Evolutionary conservation across 2,113 vertebrate species (phyloP).

Genomic region (Echinops telfairi): DNA sequence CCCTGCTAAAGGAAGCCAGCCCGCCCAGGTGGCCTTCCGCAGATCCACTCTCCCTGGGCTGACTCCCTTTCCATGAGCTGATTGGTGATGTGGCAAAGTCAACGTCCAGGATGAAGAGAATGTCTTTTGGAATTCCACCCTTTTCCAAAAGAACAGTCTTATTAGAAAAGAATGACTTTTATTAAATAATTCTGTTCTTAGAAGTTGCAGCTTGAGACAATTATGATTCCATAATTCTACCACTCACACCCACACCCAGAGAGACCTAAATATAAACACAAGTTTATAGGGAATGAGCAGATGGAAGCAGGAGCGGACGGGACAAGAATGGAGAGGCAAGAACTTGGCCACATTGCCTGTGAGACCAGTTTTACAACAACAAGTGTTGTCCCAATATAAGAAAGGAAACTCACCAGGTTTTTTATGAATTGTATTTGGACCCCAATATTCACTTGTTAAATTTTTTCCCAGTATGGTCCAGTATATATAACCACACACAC

Average conservation of each 20-base stretch:
- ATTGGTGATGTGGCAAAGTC: background rate
- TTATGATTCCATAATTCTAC: conserved; percentile 44
- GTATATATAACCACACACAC: background rate
- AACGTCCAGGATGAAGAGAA: background rate
- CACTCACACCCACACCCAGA: conserved; percentile 30
- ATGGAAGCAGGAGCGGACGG: background rate
- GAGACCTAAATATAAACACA: conserved; percentile 19
- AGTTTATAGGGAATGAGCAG: conserved; percentile 4
- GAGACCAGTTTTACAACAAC: background rate
- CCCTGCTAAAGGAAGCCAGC: background rate
- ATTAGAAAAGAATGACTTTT: conserved; percentile 19
- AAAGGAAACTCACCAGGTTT: background rate
- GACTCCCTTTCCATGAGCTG: background rate
- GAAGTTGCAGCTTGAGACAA: conserved; percentile 53
- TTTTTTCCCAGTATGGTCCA: no score
- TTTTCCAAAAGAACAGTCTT: conserved; percentile 51
- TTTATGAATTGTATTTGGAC: background rate
- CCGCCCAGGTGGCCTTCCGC: background rate
- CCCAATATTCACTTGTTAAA: background rate
- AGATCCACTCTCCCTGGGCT: background rate
- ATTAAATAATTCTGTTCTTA: conserved; percentile 62
- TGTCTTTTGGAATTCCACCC: background rate
- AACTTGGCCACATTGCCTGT: background rate
- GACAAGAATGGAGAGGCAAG: background rate
- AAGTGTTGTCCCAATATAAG: background rate